Base-by-base conservation (phyloP, 1,140 invertebrate species). In the Globodera rostochiensis region DNA sequence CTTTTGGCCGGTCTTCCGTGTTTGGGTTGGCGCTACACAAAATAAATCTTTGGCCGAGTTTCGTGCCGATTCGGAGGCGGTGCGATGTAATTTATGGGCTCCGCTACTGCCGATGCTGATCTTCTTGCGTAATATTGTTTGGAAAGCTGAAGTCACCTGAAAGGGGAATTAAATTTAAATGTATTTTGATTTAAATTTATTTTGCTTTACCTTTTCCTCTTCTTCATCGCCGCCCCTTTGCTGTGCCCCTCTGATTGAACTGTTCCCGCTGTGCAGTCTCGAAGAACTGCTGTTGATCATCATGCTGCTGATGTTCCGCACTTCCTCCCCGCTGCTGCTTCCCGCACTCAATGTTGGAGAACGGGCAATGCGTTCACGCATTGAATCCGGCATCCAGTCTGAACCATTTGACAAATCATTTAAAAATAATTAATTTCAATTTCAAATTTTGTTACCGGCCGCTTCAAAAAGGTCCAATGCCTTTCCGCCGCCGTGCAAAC, bases 121-220 rank as follows among this genome's bases (percentile, higher is more conserved):
- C 11, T 78, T 78, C 21, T 78, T 78, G 21, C 77, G 77, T 25
- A 78, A 36, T 50, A 78, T 70, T 15, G 77, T 78, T 19, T 78
- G 64, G 60, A 78, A 78, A 11, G 77, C 76, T 46, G 74, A 45
- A 13, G 46, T 49, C 7, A 77, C 53, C 47, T 66, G 25, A 74
- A 74, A 49, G 4, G 50, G 60, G n/a, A 4, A 74, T 19, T 21
- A 45, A 4, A 25, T 74, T 74, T 74, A n/a, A 74, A 25, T 25
- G 0, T 25, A 25, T 25, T 25, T 25, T 25, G 1, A 25, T 25
- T 25, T 36, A 36, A 36, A 36, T 36, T 74, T 11, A 74, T 19
- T 74, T 74, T 45, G 7, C 36, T 74, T 57, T 21, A 49, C n/a
- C 47, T 45, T 11, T 36, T 74, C 46, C 64, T 77, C 64, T 19